phyloP scores from a whole-genome alignment of 2,797 vertebrate species.

The Ispidina lecontei region DNA sequence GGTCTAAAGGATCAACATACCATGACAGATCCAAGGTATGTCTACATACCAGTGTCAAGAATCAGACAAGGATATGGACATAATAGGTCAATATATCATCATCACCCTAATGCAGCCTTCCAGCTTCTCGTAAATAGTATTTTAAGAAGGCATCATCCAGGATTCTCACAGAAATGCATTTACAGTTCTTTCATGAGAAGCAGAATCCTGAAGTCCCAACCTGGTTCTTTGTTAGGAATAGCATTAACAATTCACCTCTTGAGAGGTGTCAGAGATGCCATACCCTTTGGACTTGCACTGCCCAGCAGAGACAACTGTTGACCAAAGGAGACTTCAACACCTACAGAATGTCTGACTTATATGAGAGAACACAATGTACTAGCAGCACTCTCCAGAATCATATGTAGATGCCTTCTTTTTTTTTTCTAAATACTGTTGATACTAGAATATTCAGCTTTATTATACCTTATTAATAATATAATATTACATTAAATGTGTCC shows the following conservation, averaged over 20 bases:
- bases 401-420: not conserved
- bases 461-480: not conserved
- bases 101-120: not conserved
- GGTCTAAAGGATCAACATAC: not conserved
- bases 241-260: not conserved
- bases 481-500: not conserved
- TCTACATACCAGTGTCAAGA: not conserved
- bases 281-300: rapidly evolving
- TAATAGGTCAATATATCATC: not conserved
- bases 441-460: not conserved
- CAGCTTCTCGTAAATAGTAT: not conserved
- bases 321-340: not conserved
- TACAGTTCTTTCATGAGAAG: not conserved
- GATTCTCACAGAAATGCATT: not conserved
- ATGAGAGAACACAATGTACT: rapidly evolving
- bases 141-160: not conserved
- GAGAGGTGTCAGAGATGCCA: not conserved
- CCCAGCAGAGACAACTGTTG: not conserved
- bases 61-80: not conserved
- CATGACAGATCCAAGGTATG: not conserved
- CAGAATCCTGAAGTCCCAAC: not conserved
- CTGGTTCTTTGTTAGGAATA: not conserved
- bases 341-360: not conserved
- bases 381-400: not conserved
- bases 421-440: not conserved